phyloP scores from a whole-genome alignment of 1,140 invertebrate species.

The Sipha flava region DNA sequence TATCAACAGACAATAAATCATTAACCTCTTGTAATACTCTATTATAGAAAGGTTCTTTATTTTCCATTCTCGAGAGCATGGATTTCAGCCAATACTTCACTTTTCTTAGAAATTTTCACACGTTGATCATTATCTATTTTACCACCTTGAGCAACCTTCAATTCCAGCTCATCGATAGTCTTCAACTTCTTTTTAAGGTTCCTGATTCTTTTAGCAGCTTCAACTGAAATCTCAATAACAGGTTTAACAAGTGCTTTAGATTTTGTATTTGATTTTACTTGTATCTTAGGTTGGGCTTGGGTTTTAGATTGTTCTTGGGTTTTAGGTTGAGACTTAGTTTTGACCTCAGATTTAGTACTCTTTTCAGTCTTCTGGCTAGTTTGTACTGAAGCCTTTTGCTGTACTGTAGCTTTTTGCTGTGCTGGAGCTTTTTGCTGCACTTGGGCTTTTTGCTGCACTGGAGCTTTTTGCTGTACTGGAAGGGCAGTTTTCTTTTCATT shows the following conservation, averaged over 20 bases:
- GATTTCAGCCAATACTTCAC: slow-evolving; percentile 7
- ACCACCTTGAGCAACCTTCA: slow-evolving; percentile 13
- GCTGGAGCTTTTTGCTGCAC: too few relatives aligned
- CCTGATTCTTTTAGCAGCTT: slow-evolving; percentile 15
- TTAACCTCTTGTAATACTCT: slow-evolving; percentile 7
- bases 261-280: neutral
- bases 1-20: slow-evolving; percentile 22
- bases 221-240: slow-evolving; percentile 13
- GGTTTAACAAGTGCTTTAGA: neutral
- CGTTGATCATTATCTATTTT: slow-evolving; percentile 25
- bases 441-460: too few relatives aligned
- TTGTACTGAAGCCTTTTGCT: too few relatives aligned
- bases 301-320: neutral
- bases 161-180: slow-evolving; percentile 4
- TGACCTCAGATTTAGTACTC: neutral
- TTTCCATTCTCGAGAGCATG: neutral
- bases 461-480: neutral
- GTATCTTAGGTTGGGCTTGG: neutral
- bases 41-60: neutral
- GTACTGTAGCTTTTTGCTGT: too few relatives aligned
- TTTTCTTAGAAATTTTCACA: slow-evolving; percentile 2
- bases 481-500: neutral
- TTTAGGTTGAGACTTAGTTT: neutral
- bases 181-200: slow-evolving; percentile 25
- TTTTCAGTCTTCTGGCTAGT: slow-evolving; percentile 20